These are phyloP conservation scores for Narcine bancroftii DNA, from an alignment of 2,113 vertebrate genomes.

Conservation along the genomic window DNA sequence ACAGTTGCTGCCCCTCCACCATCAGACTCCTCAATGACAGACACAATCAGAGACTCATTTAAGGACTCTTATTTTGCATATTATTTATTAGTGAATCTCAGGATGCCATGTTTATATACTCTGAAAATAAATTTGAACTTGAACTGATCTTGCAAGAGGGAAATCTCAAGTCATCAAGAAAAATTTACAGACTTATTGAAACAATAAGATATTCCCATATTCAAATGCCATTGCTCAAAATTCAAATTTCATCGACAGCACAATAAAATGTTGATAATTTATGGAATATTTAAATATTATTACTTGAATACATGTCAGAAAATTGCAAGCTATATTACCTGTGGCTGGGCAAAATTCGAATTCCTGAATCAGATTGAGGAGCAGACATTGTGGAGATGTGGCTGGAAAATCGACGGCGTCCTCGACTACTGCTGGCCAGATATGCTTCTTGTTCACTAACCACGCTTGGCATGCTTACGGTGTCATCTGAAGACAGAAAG, in stretches of 20 bases:
- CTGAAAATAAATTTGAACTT: no score
- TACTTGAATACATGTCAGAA: neutral
- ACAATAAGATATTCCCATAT: constrained; percentile 41
- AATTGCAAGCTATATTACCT: constrained; percentile 63
- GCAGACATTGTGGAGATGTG: constrained; percentile 77
- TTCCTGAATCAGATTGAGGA: constrained; percentile 71
- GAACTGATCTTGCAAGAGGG: no score
- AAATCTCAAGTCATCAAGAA: neutral
- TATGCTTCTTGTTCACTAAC: constrained; percentile 95
- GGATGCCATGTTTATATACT: no score
- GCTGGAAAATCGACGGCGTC: constrained; percentile 89
- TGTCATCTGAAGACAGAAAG: constrained; percentile 68
- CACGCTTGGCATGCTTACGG: constrained; percentile 94
- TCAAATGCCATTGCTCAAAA: constrained; percentile 41
- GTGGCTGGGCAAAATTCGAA: constrained; percentile 87
- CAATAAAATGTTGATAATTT: constrained; percentile 34
- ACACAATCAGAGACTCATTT: no score
- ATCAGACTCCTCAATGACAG: no score
- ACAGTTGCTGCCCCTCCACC: no score
- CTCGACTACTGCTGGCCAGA: constrained; percentile 68
- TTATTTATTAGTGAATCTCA: no score
- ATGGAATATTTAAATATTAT: constrained; percentile 40
- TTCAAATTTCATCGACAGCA: constrained; percentile 43
- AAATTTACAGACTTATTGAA: neutral
- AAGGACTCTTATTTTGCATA: no score